These are phyloP conservation scores for Myotis myotis DNA, from an alignment of 2,797 vertebrate species.

Conservation along the genomic window DNA sequence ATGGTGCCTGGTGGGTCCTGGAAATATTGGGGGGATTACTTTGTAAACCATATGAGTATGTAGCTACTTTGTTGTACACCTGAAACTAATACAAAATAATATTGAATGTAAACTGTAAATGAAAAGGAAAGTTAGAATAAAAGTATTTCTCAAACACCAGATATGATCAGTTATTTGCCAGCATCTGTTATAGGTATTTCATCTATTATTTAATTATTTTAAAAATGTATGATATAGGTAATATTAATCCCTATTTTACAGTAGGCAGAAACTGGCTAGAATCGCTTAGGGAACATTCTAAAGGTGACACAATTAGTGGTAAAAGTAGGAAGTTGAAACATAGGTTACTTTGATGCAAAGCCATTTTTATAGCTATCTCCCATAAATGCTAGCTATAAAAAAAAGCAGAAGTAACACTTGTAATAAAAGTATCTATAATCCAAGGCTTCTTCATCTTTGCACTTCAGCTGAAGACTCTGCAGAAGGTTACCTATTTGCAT, in stretches of 20 bases:
- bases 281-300: slow-evolving; percentile 7
- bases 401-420: not conserved
- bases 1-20: not conserved
- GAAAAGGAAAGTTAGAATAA: not conserved
- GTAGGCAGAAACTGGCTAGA: not conserved
- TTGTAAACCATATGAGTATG: not conserved
- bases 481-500: slow-evolving; percentile 20
- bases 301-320: not conserved
- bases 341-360: not conserved
- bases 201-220: not conserved
- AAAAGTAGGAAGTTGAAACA: slow-evolving; percentile 1
- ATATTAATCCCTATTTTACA: not conserved
- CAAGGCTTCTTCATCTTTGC: not conserved
- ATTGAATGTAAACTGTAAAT: not conserved
- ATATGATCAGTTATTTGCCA: not conserved
- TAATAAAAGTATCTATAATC: not conserved
- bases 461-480: not conserved
- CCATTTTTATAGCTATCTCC: not conserved
- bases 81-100: not conserved
- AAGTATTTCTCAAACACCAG: slow-evolving; percentile 6
- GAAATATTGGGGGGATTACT: not conserved
- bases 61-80: not conserved
- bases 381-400: not conserved
- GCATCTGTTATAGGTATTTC: not conserved
- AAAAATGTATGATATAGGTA: not conserved